Evolutionary conservation across 2,888 invertebrate species (phyloP).

Genomic region (Anaspis maculata): DNA sequence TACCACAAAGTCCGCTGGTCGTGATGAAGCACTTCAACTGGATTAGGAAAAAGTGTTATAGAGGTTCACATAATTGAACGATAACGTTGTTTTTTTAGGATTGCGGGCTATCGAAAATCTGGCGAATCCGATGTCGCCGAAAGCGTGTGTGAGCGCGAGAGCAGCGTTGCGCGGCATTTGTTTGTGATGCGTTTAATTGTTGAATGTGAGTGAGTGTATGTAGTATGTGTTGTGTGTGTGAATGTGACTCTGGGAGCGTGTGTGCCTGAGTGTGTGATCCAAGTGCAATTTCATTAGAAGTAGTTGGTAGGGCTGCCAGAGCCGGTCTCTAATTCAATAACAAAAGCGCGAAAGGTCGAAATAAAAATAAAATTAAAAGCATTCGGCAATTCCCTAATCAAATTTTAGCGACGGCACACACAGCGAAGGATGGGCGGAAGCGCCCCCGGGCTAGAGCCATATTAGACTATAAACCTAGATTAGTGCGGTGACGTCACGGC

Average conservation of each 20-base stretch:
- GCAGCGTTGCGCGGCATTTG: too few relatives aligned
- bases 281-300: slow-evolving; percentile 14
- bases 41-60: too few relatives aligned
- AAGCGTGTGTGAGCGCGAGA: too few relatives aligned
- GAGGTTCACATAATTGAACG: too few relatives aligned
- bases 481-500: slow-evolving; percentile 13
- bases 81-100: too few relatives aligned
- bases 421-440: slow-evolving; percentile 10
- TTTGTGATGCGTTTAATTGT: slow-evolving; percentile 14
- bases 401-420: slow-evolving; percentile 11
- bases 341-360: slow-evolving; percentile 7
- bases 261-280: too few relatives aligned
- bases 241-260: too few relatives aligned
- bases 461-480: slow-evolving; percentile 16
- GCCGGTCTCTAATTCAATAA: slow-evolving; percentile 6
- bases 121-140: too few relatives aligned
- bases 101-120: too few relatives aligned
- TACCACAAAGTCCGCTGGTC: too few relatives aligned
- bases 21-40: too few relatives aligned
- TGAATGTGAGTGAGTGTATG: slow-evolving; percentile 12
- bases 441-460: slow-evolving; percentile 6
- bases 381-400: slow-evolving; percentile 13
- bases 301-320: slow-evolving; percentile 9
- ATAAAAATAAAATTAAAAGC: slow-evolving; percentile 14
- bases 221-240: too few relatives aligned